Evolutionary conservation across 2,113 vertebrate species (phyloP), one percentile per base, ranked within the genome.

Genomic region (Notothenia coriiceps): DNA sequence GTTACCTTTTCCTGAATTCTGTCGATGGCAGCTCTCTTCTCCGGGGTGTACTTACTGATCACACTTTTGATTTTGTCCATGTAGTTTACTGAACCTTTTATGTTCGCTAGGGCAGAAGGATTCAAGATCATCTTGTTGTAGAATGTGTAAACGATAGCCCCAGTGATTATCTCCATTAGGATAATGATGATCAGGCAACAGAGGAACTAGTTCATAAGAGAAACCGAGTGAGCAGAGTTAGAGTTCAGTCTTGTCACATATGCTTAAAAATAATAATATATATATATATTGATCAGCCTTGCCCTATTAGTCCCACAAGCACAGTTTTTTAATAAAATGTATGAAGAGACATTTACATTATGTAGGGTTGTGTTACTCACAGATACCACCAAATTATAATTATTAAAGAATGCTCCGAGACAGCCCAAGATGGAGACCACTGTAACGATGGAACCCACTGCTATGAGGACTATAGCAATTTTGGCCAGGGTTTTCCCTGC

Each of bases 1-100:
- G 18, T 83, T 67, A 88, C 88, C 86, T 84, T 88, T 44, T 86
- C 73, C 70, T 90, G 89, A 70, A 90, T 70, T n/a, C 10, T 70
- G 50, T 84, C 10, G 57, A 90, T 72, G 49, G 64, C 14, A 2
- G 60, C 47, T 72, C 57, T 84, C 47, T 54, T 74, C 56, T 77
- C 56, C 1, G 0, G 68, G 8, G 20, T 80, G 25, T 84, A 90
- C 9, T 70, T 20, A 9, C 1, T 0, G 46, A 90, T 57, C 43
- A 14, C 43, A 1, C 0, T 6, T 6, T 1, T 61, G 14, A 59
- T 57, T 74, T 76, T 70, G 17, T 1, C 22, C 9, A 55, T 57
- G 15, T 35, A 35, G 64, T 66, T 10, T 12, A 86, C 68, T 2
- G 10, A 54, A 8, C 0, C 50, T 6, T 65, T 80, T 49, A 74